Evolutionary conservation across 2,113 vertebrate species (phyloP).

Genomic region (Muntiacus reevesi): DNA sequence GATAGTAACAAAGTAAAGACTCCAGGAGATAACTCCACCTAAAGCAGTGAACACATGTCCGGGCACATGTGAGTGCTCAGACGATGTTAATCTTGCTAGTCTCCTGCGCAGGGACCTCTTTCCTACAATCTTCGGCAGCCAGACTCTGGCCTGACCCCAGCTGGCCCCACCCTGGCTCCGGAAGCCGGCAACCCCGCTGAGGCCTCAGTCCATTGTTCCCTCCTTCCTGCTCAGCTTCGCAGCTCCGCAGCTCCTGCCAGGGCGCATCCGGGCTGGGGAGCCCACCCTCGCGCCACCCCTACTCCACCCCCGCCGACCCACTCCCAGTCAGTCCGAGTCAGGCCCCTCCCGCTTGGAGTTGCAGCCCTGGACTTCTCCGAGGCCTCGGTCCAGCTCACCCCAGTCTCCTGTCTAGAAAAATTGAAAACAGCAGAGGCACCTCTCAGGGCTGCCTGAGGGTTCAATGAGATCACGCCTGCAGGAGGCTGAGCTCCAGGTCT

Average conservation of each 20-base stretch:
- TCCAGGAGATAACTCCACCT: not conserved
- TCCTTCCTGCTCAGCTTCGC: constrained; percentile 8
- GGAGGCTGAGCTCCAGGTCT: not conserved
- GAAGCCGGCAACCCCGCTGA: not conserved
- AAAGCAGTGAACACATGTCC: not conserved
- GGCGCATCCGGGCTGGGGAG: not conserved
- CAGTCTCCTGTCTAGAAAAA: not conserved
- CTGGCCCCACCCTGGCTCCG: not conserved
- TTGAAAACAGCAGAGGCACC: not conserved
- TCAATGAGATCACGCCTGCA: rapidly evolving
- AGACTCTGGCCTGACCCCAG: not conserved
- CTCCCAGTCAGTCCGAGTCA: not conserved
- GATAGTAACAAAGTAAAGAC: not conserved
- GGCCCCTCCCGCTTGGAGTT: not conserved
- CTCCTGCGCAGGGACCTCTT: not conserved
- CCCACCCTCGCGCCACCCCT: not conserved
- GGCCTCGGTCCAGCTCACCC: not conserved
- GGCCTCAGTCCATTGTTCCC: not conserved
- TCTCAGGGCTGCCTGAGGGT: not conserved
- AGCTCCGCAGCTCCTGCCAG: not conserved
- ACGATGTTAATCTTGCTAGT: not conserved
- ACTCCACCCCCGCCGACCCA: rapidly evolving
- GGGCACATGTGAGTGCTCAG: not conserved
- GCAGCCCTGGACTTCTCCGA: not conserved
- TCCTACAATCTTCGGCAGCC: not conserved